Evolutionary conservation across 2,113 vertebrate genomes (phyloP), one percentile per base, ranked within the genome.

Genomic region (Promerops cafer): DNA sequence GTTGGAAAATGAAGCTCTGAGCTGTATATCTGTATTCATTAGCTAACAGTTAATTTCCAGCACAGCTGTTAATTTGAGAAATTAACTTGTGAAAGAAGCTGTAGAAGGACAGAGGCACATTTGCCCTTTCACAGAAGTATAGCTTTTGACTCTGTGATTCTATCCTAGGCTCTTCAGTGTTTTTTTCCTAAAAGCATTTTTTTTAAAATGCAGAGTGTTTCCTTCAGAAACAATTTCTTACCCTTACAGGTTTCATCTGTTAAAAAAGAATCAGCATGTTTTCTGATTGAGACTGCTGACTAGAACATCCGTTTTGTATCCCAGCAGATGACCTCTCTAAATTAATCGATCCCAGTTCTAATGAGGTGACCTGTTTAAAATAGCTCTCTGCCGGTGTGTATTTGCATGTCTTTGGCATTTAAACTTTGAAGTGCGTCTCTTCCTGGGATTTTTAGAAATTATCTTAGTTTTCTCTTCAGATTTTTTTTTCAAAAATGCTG

Each of bases 301-400:
- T 57, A 64, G 66, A 79, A 61, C 50, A 80, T 82, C 60, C 0
- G 0, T 82, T 94, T 71, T 3, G 4, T 82, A 45, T 90, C 66
- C 47, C 47, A 54, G 87, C 65, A 83, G 78, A 79, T 95, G 78
- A 93, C 87, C 84, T 91, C 60, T 77, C 65, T 69, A 42, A 87
- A 85, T 79, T 28, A 60, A 92, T 90, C 7, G 11, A 59, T 94
- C 31, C 28, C 50, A 16, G 27, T 72, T 89, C 45, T 69, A 45
- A 57, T 63, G 44, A 90, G 89, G 53, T 79, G 78, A 83, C 63
- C 54, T 69, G 65, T 93, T 94, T 61, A 87, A 94, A 94, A 85
- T 26, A 78, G 82, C 53, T 76, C 45, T 57, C 78, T 95, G 76
- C 20, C 14, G 28, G 50, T 15, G 1, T 70, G 53, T 85, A 24